These are phyloP conservation scores for Cyclophora punctaria DNA, from an alignment of 2,888 invertebrate genomes.

Conservation along the genomic window DNA sequence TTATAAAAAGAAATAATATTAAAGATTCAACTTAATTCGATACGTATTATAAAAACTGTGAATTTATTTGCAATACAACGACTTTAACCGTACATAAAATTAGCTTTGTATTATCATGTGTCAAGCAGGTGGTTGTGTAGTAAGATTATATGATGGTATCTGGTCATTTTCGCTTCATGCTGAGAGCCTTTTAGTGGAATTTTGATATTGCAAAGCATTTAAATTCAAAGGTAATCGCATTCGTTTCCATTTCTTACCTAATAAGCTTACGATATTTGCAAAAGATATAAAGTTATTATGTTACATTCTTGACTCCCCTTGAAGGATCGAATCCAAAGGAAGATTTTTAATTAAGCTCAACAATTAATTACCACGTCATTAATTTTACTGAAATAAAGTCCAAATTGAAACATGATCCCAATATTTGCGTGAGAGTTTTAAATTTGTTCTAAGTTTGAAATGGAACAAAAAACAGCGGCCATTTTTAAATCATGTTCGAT, in stretches of 20 bases:
- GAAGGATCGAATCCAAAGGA: background rate
- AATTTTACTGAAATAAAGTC: constrained; percentile 25
- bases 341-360: too few relatives aligned
- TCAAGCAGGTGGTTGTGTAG: constrained; percentile 58
- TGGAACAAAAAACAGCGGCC: constrained; percentile 37
- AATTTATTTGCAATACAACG: constrained; percentile 51
- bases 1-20: constrained; percentile 33
- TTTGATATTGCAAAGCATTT: constrained; percentile 51
- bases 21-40: constrained; percentile 46
- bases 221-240: constrained; percentile 45
- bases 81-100: constrained; percentile 54
- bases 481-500: constrained; percentile 55
- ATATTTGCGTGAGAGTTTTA: constrained; percentile 19
- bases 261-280: constrained; percentile 32
- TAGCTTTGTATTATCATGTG: constrained; percentile 47
- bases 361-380: constrained; percentile 7
- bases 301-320: constrained; percentile 19
- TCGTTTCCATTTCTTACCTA: constrained; percentile 25
- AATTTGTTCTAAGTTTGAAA: constrained; percentile 24
- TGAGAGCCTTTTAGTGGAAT: constrained; percentile 45
- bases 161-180: constrained; percentile 50
- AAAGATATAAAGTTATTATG: constrained; percentile 41
- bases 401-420: constrained; percentile 34
- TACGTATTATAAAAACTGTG: constrained; percentile 57
- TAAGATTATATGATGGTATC: constrained; percentile 38